Conservation (phyloP, 2,888 invertebrate species). For the Cyclophora punctaria region DNA sequence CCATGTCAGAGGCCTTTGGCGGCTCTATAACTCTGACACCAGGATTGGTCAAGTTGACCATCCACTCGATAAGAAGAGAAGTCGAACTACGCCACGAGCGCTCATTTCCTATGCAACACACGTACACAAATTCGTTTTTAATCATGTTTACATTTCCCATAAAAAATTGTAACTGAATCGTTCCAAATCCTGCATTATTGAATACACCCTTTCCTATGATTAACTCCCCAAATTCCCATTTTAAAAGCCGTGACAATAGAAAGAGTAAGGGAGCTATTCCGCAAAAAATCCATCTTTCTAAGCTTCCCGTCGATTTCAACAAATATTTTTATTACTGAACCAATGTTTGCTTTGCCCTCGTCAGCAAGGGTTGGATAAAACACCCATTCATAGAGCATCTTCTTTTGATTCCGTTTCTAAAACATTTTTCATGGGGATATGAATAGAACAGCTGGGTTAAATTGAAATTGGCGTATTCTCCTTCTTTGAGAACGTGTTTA, state of each 20-base stretch:
- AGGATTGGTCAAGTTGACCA: too few species aligned
- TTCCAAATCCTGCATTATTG: slow-evolving; percentile 22
- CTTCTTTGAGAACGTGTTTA: too few species aligned
- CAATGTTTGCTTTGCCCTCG: slow-evolving; percentile 67
- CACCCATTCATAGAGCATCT: slow-evolving; percentile 52
- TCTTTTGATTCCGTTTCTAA: slow-evolving; percentile 51
- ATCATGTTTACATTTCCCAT: slow-evolving; percentile 24
- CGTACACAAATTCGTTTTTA: slow-evolving; percentile 17
- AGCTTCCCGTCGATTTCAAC: slow-evolving; percentile 46
- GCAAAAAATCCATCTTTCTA: slow-evolving; percentile 46
- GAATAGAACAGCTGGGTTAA: slow-evolving; percentile 52
- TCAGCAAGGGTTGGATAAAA: slow-evolving; percentile 60
- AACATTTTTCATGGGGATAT: slow-evolving; percentile 48
- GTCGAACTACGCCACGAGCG: too few species aligned
- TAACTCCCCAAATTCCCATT: slow-evolving; percentile 62
- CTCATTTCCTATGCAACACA: neutral
- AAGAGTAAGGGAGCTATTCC: slow-evolving; percentile 38
- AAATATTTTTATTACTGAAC: slow-evolving; percentile 73
- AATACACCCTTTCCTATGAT: slow-evolving; percentile 45
- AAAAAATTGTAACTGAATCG: slow-evolving; percentile 20
- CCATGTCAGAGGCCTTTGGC: too few species aligned
- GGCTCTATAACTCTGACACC: too few species aligned
- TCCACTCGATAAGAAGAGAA: too few species aligned
- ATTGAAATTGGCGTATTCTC: slow-evolving; percentile 27
- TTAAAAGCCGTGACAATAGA: slow-evolving; percentile 64